A percentile compares a stretch with the other conserved stretches of the same genome.
These are phyloP conservation scores for Aphodius granarius DNA, from an alignment of 2,888 invertebrate genomes.

Conservation along the genomic window DNA sequence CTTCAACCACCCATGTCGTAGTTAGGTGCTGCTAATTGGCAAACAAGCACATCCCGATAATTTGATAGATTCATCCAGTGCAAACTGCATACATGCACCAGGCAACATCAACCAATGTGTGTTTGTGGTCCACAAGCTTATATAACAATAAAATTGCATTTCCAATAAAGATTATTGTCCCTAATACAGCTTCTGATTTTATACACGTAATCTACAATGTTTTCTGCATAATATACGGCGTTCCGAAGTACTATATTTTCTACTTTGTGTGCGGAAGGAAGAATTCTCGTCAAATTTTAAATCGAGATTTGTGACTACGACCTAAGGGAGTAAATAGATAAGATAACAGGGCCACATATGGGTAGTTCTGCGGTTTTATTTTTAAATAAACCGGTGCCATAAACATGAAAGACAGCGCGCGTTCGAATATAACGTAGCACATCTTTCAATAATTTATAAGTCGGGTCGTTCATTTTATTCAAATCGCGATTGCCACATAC, in stretches of 20 bases:
- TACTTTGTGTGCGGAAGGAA: not conserved
- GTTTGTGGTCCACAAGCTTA: too few relatives aligned
- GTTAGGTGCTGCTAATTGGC: too few relatives aligned
- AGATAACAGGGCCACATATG: not conserved
- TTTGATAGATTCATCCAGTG: not conserved
- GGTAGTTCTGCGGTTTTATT: not conserved
- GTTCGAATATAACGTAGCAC: not conserved
- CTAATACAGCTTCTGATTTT: too few relatives aligned
- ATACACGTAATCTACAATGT: too few relatives aligned
- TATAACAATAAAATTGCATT: too few relatives aligned
- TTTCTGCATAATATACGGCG: too few relatives aligned
- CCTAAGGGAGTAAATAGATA: not conserved
- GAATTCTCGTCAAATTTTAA: not conserved
- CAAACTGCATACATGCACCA: too few relatives aligned
- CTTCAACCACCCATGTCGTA: too few relatives aligned
- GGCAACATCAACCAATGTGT: too few relatives aligned
- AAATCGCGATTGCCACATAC: not conserved
- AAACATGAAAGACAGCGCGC: not conserved
- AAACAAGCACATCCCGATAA: not conserved
- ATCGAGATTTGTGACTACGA: not conserved
- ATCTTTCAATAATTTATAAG: not conserved
- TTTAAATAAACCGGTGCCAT: not conserved
- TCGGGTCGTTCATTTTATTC: not conserved
- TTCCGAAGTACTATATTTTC: too few relatives aligned
- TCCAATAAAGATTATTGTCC: too few relatives aligned